These are phyloP conservation scores for Oryzias woworae DNA, from an alignment of 2,113 vertebrate genomes.

Conservation along the genomic window DNA sequence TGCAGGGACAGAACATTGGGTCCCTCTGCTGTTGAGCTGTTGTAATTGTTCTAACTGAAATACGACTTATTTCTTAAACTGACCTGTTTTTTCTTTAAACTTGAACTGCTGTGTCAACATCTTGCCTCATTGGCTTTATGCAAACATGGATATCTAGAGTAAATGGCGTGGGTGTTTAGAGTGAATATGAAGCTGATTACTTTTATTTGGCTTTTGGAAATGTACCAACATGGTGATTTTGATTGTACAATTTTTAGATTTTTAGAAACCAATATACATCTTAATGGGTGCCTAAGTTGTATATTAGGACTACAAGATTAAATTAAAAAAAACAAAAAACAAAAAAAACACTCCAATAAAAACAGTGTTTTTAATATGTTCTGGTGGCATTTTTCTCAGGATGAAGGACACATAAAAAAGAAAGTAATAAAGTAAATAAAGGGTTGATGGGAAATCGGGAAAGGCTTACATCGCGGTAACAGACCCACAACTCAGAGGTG, in stretches of 20 bases:
- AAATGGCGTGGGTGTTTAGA: slow-evolving; percentile 52
- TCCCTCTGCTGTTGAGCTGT: slow-evolving; percentile 55
- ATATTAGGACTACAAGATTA: no score
- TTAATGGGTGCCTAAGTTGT: no score
- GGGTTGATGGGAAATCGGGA: no score
- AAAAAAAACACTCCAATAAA: no score
- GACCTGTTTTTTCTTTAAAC: not conserved
- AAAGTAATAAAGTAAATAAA: no score
- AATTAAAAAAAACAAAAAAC: no score
- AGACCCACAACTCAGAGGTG: no score
- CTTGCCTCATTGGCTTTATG: slow-evolving; percentile 39
- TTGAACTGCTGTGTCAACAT: slow-evolving; percentile 23
- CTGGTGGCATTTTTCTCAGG: no score
- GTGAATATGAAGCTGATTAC: slow-evolving; percentile 16
- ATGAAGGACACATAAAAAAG: no score
- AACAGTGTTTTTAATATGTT: no score
- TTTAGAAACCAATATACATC: not conserved
- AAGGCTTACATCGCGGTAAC: no score
- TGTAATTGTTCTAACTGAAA: slow-evolving; percentile 56
- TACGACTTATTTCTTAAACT: slow-evolving; percentile 3
- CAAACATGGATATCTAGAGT: slow-evolving; percentile 50
- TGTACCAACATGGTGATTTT: not conserved
- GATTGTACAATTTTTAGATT: not conserved
- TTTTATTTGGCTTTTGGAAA: slow-evolving; percentile 11
- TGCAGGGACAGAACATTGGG: slow-evolving; percentile 45